Evolutionary conservation across 1,140 invertebrate genomes (phyloP).

Genomic region (Aleiodes sp.): DNA sequence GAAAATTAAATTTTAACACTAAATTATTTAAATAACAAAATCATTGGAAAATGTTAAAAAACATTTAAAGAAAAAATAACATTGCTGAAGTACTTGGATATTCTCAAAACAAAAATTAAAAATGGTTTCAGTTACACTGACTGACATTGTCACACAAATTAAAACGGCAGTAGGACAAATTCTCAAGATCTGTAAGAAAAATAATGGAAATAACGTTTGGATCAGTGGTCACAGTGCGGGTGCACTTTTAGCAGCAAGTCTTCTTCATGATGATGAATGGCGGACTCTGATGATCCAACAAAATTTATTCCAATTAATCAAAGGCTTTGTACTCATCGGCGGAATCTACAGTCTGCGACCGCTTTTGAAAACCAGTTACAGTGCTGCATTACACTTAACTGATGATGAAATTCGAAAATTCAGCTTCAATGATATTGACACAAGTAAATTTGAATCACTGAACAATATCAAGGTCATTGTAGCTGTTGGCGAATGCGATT

Average conservation of each 20-base stretch:
- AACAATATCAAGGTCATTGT: slow-evolving; percentile 53
- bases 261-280: slow-evolving; percentile 65
- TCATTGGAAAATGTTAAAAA: no score
- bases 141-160: slow-evolving; percentile 73
- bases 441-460: slow-evolving; percentile 26
- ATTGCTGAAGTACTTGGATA: no score
- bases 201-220: slow-evolving; percentile 69
- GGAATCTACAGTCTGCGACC: slow-evolving; percentile 67
- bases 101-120: no score
- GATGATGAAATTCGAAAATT: slow-evolving; percentile 51
- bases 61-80: no score
- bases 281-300: slow-evolving; percentile 44
- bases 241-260: slow-evolving; percentile 73
- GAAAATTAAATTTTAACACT: no score
- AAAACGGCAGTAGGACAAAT: slow-evolving; percentile 69
- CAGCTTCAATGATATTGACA: slow-evolving; percentile 48
- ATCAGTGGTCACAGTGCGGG: slow-evolving; percentile 81
- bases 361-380: slow-evolving; percentile 46
- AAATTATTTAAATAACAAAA: no score
- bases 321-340: slow-evolving; percentile 63
- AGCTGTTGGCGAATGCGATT: slow-evolving; percentile 54
- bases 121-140: slow-evolving; percentile 69
- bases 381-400: slow-evolving; percentile 49
- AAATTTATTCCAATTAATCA: slow-evolving; percentile 50
- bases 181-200: slow-evolving; percentile 69